Conservation (phyloP, 2,888 invertebrate species). For the Nycteola revayana region DNA sequence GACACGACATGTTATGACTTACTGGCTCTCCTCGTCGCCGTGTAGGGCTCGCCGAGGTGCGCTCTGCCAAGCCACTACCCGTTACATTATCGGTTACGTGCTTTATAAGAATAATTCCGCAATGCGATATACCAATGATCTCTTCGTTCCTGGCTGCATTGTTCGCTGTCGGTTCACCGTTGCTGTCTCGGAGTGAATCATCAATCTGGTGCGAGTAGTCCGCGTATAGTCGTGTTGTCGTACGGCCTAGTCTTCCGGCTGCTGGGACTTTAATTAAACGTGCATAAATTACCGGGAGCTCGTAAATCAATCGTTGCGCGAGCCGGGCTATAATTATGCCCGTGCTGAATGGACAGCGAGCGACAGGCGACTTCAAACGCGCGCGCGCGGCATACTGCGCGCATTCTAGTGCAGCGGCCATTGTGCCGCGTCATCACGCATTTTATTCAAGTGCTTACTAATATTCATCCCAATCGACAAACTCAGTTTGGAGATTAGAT, state of each 20-base stretch:
- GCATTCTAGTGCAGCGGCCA: constrained; percentile 47
- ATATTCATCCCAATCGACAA: too few species aligned
- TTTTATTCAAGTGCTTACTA: too few species aligned
- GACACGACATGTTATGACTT: constrained; percentile 23
- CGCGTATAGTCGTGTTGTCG: constrained; percentile 18
- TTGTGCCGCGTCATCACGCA: constrained; percentile 16
- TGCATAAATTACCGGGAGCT: constrained; percentile 59
- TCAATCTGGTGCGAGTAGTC: constrained; percentile 25
- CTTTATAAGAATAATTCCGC: too few species aligned
- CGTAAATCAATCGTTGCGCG: constrained; percentile 66
- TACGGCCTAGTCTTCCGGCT: constrained; percentile 57
- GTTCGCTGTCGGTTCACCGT: neutral
- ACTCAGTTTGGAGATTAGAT: too few species aligned
- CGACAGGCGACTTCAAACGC: constrained; percentile 44
- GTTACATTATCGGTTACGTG: too few species aligned
- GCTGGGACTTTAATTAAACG: constrained; percentile 74
- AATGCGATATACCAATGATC: too few species aligned
- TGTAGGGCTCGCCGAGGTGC: constrained; percentile 14
- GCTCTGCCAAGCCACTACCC: constrained; percentile 6
- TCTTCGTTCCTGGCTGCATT: constrained; percentile 17
- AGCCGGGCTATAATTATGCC: constrained; percentile 37
- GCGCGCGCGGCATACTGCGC: constrained; percentile 26
- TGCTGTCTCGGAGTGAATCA: constrained; percentile 30
- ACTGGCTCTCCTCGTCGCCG: constrained; percentile 31
- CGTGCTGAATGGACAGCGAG: constrained; percentile 47